Base-by-base conservation (phyloP, 2,113 vertebrate genomes). In the Rhipidura dahli region DNA sequence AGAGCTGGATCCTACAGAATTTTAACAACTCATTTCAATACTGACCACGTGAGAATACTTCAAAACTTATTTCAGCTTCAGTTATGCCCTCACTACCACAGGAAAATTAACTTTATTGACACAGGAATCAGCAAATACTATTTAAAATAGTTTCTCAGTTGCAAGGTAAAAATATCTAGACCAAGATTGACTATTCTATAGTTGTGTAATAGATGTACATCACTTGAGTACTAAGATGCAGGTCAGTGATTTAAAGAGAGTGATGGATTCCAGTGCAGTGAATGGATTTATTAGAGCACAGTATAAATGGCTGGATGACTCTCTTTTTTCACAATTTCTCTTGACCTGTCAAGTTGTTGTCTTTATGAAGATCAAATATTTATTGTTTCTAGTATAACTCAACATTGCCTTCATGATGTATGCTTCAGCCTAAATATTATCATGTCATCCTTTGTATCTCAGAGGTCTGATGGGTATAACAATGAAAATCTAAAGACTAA, bases 271-370 rank as follows among this genome's bases (percentile, higher is more conserved):
- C 57, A 50, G 76, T 70, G 45, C 54, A 69, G 40, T 35, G 54
- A 91, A 61, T 31, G 11, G 75, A 83, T 94, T 82, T 87, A 83
- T 77, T 81, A 83, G 6, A 76, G 18, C 8, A 27, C 42, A 71
- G 20, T 22, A 66, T 63, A 63, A 87, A 60, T 56, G 51, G 24
- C 33, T 0, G 0, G 5, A 10, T 95, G 68, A 77, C 20, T 56
- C 72, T 72, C 21, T 80, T 94, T 94, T 91, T 76, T 91, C 71
- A 66, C 63, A 56, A 16, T 79, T 93, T 69, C 83, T 84, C 84
- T 77, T 88, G 63, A 83, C 54, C 39, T 90, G 70, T 69, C 93
- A 95, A 15, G 56, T 13, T 72, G 45, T 82, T 85, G 40, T 77
- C 63, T 69, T 87, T 54, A 71, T 51, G 35, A 93, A 93, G 68